These are phyloP conservation scores for Clarias laeviceps DNA, from an alignment of 2,797 vertebrate species.

Conservation along the genomic window DNA sequence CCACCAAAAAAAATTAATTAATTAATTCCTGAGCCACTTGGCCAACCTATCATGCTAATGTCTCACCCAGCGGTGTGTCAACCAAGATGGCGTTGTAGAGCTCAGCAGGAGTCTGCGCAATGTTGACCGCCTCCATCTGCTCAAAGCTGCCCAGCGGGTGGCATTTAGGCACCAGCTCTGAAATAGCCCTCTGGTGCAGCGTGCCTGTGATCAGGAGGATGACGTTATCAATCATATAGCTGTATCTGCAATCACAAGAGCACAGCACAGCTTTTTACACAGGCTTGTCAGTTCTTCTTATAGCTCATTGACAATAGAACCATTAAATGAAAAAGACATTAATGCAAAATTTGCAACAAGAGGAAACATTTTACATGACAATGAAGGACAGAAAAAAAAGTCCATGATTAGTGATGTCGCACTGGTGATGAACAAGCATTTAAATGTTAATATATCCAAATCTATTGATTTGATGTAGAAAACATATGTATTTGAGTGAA, in stretches of 20 bases:
- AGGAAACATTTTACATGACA: neutral
- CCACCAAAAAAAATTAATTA: neutral
- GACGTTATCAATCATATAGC: slow-evolving; percentile 99
- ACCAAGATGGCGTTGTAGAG: slow-evolving; percentile 99
- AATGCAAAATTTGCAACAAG: neutral
- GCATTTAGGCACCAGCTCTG: slow-evolving; percentile 96
- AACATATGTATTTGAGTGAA: neutral
- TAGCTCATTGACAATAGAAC: neutral
- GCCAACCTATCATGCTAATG: neutral
- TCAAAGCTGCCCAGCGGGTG: slow-evolving; percentile 98
- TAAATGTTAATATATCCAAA: neutral
- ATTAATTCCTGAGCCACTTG: neutral
- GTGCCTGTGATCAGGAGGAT: slow-evolving; percentile 98
- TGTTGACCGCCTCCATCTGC: slow-evolving; percentile 99
- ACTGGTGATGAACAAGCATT: neutral
- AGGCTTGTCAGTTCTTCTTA: slow-evolving; percentile 3
- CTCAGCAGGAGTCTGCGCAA: slow-evolving; percentile 96
- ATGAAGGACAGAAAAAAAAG: neutral
- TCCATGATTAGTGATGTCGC: neutral
- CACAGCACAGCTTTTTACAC: slow-evolving; percentile 8
- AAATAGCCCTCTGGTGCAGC: slow-evolving; percentile 94
- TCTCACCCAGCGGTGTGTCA: slow-evolving; percentile 93
- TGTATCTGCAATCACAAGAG: slow-evolving; percentile 80
- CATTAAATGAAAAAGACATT: neutral
- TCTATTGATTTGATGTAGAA: neutral